These are phyloP conservation scores for Fregetta grallaria DNA, from an alignment of 2,113 vertebrate species.

Conservation along the genomic window DNA sequence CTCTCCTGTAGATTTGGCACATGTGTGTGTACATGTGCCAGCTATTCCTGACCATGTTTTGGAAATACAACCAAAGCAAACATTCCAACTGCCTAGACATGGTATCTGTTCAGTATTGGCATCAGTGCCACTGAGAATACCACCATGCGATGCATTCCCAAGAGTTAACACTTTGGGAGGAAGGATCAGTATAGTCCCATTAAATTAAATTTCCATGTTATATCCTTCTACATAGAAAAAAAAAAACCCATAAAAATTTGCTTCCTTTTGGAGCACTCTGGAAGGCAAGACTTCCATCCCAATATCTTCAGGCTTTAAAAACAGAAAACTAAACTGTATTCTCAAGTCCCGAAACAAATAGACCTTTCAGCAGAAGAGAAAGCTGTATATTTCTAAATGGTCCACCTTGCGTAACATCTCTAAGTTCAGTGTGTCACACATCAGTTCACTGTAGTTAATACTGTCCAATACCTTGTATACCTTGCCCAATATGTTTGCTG, in stretches of 20 bases:
- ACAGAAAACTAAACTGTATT: background rate
- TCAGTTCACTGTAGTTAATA: background rate
- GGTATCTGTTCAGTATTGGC: background rate
- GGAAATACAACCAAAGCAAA: conserved; percentile 20
- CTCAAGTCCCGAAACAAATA: background rate
- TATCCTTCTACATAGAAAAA: background rate
- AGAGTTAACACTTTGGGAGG: background rate
- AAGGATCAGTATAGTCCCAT: background rate
- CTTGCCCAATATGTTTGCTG: background rate
- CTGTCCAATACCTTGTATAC: background rate
- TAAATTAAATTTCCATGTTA: background rate
- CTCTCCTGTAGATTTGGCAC: background rate
- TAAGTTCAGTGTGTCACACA: background rate
- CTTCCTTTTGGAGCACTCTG: background rate
- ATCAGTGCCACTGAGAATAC: background rate
- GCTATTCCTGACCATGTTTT: background rate
- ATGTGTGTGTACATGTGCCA: background rate
- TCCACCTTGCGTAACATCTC: background rate
- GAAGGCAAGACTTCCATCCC: background rate
- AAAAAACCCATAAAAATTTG: background rate
- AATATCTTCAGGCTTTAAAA: background rate
- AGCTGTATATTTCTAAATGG: background rate
- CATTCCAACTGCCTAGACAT: background rate
- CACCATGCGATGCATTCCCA: background rate
- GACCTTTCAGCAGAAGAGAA: background rate